Conservation (phyloP, 1,140 invertebrate genomes). For the Anoplophora glabripennis region DNA sequence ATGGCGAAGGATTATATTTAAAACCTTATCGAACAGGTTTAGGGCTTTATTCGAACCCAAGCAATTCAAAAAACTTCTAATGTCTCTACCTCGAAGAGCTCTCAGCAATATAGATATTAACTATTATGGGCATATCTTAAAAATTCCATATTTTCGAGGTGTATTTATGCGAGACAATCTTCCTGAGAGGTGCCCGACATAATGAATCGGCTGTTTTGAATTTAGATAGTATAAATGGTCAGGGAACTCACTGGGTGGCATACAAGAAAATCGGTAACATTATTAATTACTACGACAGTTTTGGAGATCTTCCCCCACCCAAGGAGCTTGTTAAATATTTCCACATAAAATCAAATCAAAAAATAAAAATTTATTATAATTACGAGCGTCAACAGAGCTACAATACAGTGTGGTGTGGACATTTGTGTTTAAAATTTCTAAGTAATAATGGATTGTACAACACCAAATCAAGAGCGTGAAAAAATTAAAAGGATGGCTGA, state of each 20-base stretch:
- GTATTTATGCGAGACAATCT: slow-evolving; percentile 44
- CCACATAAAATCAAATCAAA: too few relatives aligned
- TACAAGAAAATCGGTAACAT: slow-evolving; percentile 37
- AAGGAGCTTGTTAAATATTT: too few relatives aligned
- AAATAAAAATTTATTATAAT: too few relatives aligned
- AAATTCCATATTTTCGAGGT: slow-evolving; percentile 41
- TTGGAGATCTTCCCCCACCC: too few relatives aligned
- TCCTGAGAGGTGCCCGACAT: slow-evolving; percentile 25
- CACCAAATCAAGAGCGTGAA: too few relatives aligned
- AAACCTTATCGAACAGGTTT: slow-evolving; percentile 18
- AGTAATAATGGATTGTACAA: too few relatives aligned
- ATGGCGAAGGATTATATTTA: slow-evolving; percentile 37
- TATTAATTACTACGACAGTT: slow-evolving; percentile 21
- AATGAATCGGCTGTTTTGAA: slow-evolving; percentile 44
- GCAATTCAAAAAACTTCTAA: slow-evolving; percentile 29
- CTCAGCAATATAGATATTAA: slow-evolving; percentile 32
- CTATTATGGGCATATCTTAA: slow-evolving; percentile 23
- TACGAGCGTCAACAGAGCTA: too few relatives aligned
- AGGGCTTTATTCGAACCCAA: not conserved
- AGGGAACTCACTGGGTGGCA: slow-evolving; percentile 46
- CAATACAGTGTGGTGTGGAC: too few relatives aligned
- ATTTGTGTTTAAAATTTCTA: too few relatives aligned
- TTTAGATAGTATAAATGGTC: slow-evolving; percentile 36
- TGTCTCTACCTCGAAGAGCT: slow-evolving; percentile 31
- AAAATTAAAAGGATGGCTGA: too few relatives aligned